These are phyloP conservation scores for Drosophila mayri DNA, from an alignment of 1,140 invertebrate genomes.

Conservation along the genomic window DNA sequence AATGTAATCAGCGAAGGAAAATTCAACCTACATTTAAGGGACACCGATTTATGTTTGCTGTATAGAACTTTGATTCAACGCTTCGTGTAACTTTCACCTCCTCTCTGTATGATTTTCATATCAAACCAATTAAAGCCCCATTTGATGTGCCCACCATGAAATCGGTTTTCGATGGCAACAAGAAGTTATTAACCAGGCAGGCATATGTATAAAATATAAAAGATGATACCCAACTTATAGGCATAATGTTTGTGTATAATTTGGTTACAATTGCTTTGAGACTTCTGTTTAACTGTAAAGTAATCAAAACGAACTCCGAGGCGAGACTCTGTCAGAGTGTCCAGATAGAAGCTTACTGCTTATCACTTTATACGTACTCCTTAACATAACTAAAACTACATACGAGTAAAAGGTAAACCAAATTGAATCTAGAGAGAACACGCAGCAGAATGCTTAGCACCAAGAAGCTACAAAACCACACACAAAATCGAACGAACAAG, in stretches of 20 bases:
- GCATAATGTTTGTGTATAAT: slow-evolving; percentile 25
- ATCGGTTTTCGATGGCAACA: slow-evolving; percentile 5
- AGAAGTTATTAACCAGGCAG: slow-evolving; percentile 24
- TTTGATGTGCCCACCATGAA: slow-evolving; percentile 46
- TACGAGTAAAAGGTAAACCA: slow-evolving; percentile 33
- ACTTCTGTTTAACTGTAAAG: slow-evolving; percentile 37
- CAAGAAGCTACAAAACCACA: slow-evolving; percentile 77
- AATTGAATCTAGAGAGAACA: slow-evolving; percentile 66
- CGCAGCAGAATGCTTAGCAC: slow-evolving; percentile 80
- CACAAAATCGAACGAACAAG: slow-evolving; percentile 52
- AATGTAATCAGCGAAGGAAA: slow-evolving; percentile 25
- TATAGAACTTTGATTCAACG: slow-evolving; percentile 38
- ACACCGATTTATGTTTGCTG: slow-evolving; percentile 51
- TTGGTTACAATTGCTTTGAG: slow-evolving; percentile 17
- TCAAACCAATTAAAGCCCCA: slow-evolving; percentile 16
- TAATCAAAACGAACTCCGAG: slow-evolving; percentile 25
- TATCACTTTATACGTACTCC: slow-evolving; percentile 47
- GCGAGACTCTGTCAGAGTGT: slow-evolving; percentile 6
- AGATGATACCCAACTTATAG: slow-evolving; percentile 30
- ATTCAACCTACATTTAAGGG: slow-evolving; percentile 10
- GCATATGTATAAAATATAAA: slow-evolving; percentile 54
- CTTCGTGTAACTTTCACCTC: slow-evolving; percentile 15
- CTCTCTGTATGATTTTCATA: slow-evolving; percentile 41
- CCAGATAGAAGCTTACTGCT: slow-evolving; percentile 45
- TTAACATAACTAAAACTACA: slow-evolving; percentile 29